phyloP scores from a whole-genome alignment of 2,113 vertebrate species.

The Lonchura striata region DNA sequence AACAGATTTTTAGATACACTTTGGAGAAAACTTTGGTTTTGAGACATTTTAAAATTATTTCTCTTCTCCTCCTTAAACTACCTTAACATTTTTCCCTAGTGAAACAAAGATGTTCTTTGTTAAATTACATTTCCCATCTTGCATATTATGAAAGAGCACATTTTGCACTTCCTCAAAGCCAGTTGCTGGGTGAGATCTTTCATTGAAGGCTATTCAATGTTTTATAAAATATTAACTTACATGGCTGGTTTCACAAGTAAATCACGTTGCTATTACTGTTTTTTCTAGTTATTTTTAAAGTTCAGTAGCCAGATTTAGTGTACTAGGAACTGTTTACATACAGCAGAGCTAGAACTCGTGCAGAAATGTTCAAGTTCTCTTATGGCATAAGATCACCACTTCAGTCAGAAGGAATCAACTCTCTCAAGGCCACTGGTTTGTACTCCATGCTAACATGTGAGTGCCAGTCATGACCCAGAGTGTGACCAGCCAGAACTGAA shows the following conservation, averaged over 20 bases:
- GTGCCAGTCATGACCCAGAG: not conserved
- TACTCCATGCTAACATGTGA: not conserved
- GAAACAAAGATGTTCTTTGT: constrained; percentile 40
- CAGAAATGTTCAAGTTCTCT: not conserved
- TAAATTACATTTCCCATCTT: constrained; percentile 2
- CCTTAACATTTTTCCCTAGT: not conserved
- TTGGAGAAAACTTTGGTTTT: constrained; percentile 40
- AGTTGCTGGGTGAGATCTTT: constrained; percentile 15
- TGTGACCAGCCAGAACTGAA: not conserved
- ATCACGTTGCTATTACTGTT: not conserved
- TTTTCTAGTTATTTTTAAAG: not conserved
- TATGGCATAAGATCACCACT: not conserved
- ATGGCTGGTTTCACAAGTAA: not conserved
- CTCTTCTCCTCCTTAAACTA: not conserved
- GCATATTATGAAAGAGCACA: constrained; percentile 42
- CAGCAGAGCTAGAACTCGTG: not conserved
- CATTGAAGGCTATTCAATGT: not conserved
- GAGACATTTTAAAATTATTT: not conserved
- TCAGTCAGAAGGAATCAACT: not conserved
- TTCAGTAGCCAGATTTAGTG: not conserved
- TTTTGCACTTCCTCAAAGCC: constrained; percentile 17
- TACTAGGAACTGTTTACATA: not conserved
- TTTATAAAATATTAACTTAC: constrained; percentile 3
- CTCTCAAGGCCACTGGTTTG: not conserved
- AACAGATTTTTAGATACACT: not conserved